A percentile compares a stretch with the other conserved stretches of the same genome.
Conservation (phyloP, 1,140 invertebrate genomes). For the Hypsibius dujardini region DNA sequence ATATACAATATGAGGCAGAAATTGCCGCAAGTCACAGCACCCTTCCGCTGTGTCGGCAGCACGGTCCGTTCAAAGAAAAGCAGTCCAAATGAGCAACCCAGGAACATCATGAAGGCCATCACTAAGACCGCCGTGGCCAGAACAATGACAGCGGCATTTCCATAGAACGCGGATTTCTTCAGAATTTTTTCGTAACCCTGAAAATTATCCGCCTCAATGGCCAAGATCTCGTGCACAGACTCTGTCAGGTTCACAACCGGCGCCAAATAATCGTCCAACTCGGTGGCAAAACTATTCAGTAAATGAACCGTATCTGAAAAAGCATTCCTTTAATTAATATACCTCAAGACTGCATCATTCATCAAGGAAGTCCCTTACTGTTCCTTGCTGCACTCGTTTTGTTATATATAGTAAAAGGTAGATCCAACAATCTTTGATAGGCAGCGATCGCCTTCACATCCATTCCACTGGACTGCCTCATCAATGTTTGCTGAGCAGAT, state of each 20-base stretch:
- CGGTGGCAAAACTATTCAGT: not conserved
- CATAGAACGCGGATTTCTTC: not conserved
- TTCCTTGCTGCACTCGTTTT: no score
- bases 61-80: not conserved
- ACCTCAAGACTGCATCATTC: no score
- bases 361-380: slow-evolving; percentile 3
- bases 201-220: not conserved
- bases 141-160: slow-evolving; percentile 8
- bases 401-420: no score
- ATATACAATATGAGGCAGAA: not conserved
- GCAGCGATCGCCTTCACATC: no score
- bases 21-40: not conserved
- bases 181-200: not conserved
- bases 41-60: not conserved
- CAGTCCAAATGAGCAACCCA: not conserved
- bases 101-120: not conserved
- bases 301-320: not conserved
- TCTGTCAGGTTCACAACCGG: not conserved
- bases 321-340: no score
- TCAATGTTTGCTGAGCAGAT: no score
- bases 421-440: no score
- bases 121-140: not conserved
- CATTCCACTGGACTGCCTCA: no score
- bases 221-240: not conserved
- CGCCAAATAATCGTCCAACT: not conserved